phyloP scores from a whole-genome alignment of 2,113 vertebrate genomes.

The Serinus canaria region DNA sequence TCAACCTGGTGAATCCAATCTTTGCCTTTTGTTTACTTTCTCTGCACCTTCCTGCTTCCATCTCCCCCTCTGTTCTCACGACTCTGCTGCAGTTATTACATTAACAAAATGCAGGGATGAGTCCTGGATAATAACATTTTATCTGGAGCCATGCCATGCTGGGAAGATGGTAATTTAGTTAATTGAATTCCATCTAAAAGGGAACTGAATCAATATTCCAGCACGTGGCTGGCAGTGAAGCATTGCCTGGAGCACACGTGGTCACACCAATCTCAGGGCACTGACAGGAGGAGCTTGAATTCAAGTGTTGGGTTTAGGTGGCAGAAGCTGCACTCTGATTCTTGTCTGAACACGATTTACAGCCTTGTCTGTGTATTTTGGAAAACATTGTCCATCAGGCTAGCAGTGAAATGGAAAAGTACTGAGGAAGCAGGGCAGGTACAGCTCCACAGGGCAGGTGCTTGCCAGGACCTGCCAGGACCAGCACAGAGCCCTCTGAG shows the following conservation, averaged over 20 bases:
- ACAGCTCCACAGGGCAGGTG: background rate
- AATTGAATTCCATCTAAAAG: background rate
- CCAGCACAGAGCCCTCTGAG: fast-evolving
- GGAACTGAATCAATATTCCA: background rate
- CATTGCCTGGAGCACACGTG: background rate
- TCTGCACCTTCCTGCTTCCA: background rate
- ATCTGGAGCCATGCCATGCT: background rate
- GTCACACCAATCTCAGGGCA: background rate
- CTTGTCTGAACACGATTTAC: background rate
- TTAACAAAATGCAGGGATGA: background rate
- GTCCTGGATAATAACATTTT: background rate
- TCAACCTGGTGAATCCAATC: background rate
- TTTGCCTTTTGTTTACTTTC: background rate
- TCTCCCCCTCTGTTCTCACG: background rate
- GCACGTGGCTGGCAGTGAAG: background rate
- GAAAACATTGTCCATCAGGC: background rate
- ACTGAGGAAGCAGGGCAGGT: background rate
- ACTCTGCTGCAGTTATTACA: background rate
- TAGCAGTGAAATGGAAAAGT: background rate
- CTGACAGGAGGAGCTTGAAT: background rate
- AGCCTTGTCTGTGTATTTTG: background rate
- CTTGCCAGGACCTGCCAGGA: background rate
- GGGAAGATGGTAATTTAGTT: background rate
- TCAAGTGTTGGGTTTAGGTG: background rate
- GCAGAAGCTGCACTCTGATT: background rate